A percentile compares a stretch with the other conserved stretches of the same genome.
Evolutionary conservation across 2,797 vertebrate genomes (phyloP).

Genomic region (Sebastes steindachneri): DNA sequence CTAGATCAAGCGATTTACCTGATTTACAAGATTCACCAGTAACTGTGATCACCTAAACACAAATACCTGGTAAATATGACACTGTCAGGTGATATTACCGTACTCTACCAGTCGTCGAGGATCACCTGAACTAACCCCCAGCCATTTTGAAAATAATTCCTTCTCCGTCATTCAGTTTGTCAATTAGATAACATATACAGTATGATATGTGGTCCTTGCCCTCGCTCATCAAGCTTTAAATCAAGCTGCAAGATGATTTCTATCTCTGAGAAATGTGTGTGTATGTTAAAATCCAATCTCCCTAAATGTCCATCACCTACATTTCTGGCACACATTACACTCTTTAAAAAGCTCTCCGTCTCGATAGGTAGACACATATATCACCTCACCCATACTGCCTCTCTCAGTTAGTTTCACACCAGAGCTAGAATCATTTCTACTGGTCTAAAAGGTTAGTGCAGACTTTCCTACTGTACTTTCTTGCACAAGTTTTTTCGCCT

Average conservation of each 20-base stretch:
- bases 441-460: constrained; percentile 8
- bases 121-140: not conserved
- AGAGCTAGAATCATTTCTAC: not conserved
- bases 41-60: not conserved
- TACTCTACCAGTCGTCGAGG: not conserved
- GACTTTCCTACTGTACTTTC: constrained; percentile 4
- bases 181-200: not conserved
- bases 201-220: not conserved
- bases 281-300: constrained; percentile 22
- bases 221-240: not conserved
- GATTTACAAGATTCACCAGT: not conserved
- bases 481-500: constrained; percentile 24
- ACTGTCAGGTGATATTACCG: not conserved
- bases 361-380: not conserved
- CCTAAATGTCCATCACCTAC: not conserved
- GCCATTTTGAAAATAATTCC: not conserved
- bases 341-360: not conserved
- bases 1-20: not conserved
- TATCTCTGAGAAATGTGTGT: constrained; percentile 11
- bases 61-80: not conserved
- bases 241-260: not conserved
- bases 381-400: not conserved
- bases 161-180: not conserved
- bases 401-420: not conserved
- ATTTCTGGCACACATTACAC: not conserved